These are phyloP conservation scores for Tachuris rubrigastra DNA, from an alignment of 2,113 vertebrate genomes.

Conservation along the genomic window DNA sequence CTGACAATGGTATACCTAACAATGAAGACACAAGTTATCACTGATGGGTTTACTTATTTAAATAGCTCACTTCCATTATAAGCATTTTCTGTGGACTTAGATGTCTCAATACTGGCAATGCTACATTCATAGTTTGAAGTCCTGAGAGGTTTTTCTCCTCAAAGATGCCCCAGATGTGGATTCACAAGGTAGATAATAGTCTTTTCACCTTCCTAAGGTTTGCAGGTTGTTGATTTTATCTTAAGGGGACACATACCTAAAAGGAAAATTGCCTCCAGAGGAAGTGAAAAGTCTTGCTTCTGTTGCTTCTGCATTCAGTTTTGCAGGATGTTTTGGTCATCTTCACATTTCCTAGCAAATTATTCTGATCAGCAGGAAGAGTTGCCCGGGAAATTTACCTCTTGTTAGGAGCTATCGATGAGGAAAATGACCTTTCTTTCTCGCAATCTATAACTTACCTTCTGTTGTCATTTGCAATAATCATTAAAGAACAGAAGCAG, in stretches of 20 bases:
- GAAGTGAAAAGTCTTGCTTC: neutral
- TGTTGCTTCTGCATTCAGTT: neutral
- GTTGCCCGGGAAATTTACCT: neutral
- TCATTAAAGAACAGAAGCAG: conserved; percentile 31
- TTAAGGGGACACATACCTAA: neutral
- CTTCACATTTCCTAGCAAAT: neutral
- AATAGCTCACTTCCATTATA: neutral
- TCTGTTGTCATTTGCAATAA: conserved; percentile 54
- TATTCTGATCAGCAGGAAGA: conserved; percentile 6
- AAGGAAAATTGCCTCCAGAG: neutral
- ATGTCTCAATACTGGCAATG: neutral
- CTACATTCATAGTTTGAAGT: neutral
- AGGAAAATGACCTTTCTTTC: conserved; percentile 14
- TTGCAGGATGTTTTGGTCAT: neutral
- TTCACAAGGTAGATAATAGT: neutral
- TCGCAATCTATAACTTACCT: conserved; percentile 45
- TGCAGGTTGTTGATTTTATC: neutral
- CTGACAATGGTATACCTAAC: neutral
- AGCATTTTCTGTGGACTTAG: neutral
- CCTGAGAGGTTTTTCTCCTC: neutral
- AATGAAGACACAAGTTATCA: neutral
- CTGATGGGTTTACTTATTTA: neutral
- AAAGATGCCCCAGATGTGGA: neutral
- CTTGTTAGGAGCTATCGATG: neutral
- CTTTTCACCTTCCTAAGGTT: neutral